Percentiles rank a stretch among this genome's conserved stretches.
These are phyloP conservation scores for Spodoptera littoralis DNA, from an alignment of 2,888 invertebrate genomes.

Conservation along the genomic window DNA sequence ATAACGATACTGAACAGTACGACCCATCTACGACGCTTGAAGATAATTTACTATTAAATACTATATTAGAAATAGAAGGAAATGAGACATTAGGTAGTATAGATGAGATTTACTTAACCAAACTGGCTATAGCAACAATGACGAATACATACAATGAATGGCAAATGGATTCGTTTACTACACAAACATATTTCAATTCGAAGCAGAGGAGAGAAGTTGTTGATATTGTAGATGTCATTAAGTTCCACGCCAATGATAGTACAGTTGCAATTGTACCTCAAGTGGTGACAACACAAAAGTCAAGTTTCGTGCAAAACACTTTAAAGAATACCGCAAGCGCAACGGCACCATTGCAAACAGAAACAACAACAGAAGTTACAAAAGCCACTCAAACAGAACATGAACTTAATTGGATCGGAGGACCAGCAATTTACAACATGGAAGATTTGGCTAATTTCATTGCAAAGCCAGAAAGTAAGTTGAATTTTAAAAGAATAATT, in stretches of 20 bases:
- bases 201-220: constrained; percentile 68
- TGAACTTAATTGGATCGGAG: constrained; percentile 68
- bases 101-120: constrained; percentile 77
- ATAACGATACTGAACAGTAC: constrained; percentile 60
- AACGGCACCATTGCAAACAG: background rate
- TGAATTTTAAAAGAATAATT: constrained; percentile 44
- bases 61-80: constrained; percentile 74
- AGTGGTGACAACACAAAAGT: background rate
- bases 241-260: constrained; percentile 11
- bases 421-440: constrained; percentile 76
- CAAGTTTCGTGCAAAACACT: no score
- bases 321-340: background rate
- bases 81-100: constrained; percentile 71
- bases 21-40: constrained; percentile 68
- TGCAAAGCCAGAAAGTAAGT: constrained; percentile 71
- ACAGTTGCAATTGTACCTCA: background rate
- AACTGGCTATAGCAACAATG: constrained; percentile 74
- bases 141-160: constrained; percentile 30
- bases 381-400: constrained; percentile 45
- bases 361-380: constrained; percentile 3
- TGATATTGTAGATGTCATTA: constrained; percentile 44
- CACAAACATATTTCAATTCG: constrained; percentile 58
- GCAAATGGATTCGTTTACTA: constrained; percentile 37
- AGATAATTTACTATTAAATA: constrained; percentile 72
- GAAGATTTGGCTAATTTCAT: constrained; percentile 68